These are phyloP conservation scores for Perca schrenkii DNA, from an alignment of 2,113 vertebrate genomes.

Conservation along the genomic window DNA sequence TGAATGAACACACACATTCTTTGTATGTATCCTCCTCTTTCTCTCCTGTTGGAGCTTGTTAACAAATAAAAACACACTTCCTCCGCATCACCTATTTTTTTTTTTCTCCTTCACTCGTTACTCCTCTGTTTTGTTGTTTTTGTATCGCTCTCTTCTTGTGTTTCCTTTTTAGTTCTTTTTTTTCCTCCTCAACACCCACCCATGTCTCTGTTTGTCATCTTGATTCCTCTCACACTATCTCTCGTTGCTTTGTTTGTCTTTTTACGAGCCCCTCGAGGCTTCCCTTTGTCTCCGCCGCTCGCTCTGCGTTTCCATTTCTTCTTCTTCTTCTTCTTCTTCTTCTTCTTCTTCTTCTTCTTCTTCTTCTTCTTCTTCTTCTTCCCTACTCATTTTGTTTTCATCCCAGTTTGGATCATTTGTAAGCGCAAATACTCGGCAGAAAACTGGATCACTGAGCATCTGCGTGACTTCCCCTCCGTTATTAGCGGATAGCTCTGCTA, in stretches of 20 bases:
- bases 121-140: not conserved
- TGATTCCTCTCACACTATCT: slow-evolving; percentile 19
- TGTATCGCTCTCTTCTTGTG: slow-evolving; percentile 8
- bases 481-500: not conserved
- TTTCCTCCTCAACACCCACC: not conserved
- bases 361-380: not conserved
- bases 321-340: no score
- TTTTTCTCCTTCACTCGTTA: not conserved
- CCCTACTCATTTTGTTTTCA: not conserved
- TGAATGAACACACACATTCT: not conserved
- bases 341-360: no score
- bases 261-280: slow-evolving; percentile 24
- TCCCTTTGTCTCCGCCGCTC: not conserved
- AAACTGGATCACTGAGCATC: not conserved
- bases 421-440: not conserved
- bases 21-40: not conserved
- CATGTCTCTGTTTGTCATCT: slow-evolving; percentile 35
- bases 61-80: not conserved
- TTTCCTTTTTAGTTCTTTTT: not conserved
- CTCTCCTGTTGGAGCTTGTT: not conserved
- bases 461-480: not conserved
- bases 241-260: slow-evolving; percentile 38
- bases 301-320: not conserved
- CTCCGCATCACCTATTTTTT: not conserved
- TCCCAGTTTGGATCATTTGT: slow-evolving; percentile 41